Evolutionary conservation across 2,113 vertebrate genomes (phyloP), one percentile per base, ranked within the genome.

Genomic region (Nesogale talazaci): DNA sequence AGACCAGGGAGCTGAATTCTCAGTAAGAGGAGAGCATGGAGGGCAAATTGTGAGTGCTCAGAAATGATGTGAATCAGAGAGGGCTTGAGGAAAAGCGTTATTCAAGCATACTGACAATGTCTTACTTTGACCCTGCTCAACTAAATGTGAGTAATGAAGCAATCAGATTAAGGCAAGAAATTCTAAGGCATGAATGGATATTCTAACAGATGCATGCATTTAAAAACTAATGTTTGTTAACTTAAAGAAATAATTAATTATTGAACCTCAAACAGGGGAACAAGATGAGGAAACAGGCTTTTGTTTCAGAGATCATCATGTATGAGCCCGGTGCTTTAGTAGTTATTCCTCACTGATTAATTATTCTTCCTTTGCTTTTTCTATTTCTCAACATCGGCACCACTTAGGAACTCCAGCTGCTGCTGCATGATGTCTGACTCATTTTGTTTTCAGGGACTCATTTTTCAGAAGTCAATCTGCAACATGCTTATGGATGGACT

Each of bases 181-280:
- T 57, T 92, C 40, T 77, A 52, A 52, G 2, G 2, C 27, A 3
- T 52, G 40, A 93, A 74, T 25, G 23, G 29, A 38, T 42, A 81
- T 42, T 88, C 56, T 61, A 19, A 76, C 10, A 70, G 40, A 74
- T 63, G 40, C 65, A 90, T 77, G 65, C 20, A 69, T 78, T 90
- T 92, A 63, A 92, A 52, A 92, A 82, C 25, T 25, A 81, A 56
- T 42, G 38, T 93, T 86, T 40, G 57, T 76, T 90, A 77, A 56
- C 16, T 80, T 89, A 61, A 23, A 92, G 40, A 74, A 89, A 70
- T 22, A 25, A 1, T 12, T 42, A 65, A 27, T 91, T 52, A 63
- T 22, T 59, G 80, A 84, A 56, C n/a, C 3, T n/a, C 52, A 67
- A 70, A 65, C 5, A 20, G 75, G 70, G 40, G 77, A 83, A 6